A percentile compares a stretch with the other conserved stretches of the same genome.
These are phyloP conservation scores for Halictus rubicundus DNA, from an alignment of 1,140 invertebrate genomes.

Conservation along the genomic window DNA sequence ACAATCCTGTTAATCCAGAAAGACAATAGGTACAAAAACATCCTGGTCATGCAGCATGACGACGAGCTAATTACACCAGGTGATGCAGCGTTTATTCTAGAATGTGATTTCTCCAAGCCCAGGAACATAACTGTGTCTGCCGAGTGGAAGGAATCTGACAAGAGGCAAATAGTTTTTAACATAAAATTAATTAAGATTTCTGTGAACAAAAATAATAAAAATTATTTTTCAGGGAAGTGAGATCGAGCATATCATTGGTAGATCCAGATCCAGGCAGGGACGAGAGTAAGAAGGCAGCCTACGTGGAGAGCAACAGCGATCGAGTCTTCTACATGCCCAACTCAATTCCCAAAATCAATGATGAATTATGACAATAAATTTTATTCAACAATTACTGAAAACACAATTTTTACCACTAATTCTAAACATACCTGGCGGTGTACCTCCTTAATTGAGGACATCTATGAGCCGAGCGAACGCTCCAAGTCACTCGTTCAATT, in stretches of 20 bases:
- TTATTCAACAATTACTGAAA: too few species aligned
- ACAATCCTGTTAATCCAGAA: conserved; percentile 66
- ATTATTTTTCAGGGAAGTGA: conserved; percentile 18
- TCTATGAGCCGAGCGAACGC: too few species aligned
- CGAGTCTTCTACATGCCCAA: conserved; percentile 60
- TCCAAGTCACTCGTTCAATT: too few species aligned
- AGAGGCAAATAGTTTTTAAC: conserved; percentile 69
- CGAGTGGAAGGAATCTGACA: conserved; percentile 75
- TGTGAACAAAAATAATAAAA: background rate
- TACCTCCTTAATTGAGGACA: too few species aligned
- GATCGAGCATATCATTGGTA: conserved; percentile 65
- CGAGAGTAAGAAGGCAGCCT: conserved; percentile 55
- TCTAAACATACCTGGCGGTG: too few species aligned
- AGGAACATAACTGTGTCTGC: conserved; percentile 80
- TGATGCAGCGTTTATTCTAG: conserved; percentile 83
- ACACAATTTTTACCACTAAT: too few species aligned
- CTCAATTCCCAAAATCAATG: conserved; percentile 54
- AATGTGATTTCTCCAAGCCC: conserved; percentile 82
- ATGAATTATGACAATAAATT: conserved; percentile 45
- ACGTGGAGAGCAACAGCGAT: conserved; percentile 58
- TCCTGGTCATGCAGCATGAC: conserved; percentile 83
- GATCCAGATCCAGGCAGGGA: conserved; percentile 69
- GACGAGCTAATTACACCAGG: conserved; percentile 84
- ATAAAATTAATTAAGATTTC: background rate
- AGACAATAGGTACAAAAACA: conserved; percentile 81